phyloP scores from a whole-genome alignment of 2,888 invertebrate species.

The Pseudanteris insignis region DNA sequence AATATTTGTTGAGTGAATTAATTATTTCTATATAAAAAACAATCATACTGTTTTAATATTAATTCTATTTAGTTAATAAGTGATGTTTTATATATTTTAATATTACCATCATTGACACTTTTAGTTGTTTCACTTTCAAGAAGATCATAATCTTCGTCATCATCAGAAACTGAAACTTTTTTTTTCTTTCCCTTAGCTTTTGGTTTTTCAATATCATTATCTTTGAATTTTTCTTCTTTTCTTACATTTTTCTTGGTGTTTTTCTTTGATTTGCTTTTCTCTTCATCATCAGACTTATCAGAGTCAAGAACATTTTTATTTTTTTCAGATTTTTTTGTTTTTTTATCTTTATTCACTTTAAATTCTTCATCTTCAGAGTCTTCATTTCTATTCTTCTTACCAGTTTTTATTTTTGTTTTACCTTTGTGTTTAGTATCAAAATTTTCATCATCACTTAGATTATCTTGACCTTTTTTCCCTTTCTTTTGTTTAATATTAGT shows the following conservation, averaged over 20 bases:
- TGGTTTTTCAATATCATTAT: constrained; percentile 68
- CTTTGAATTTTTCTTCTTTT: constrained; percentile 60
- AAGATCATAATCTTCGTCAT: constrained; percentile 44
- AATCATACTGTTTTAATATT: no score
- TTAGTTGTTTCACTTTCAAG: constrained; percentile 35
- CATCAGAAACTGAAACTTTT: constrained; percentile 43
- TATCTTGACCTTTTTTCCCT: constrained; percentile 50
- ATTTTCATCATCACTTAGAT: constrained; percentile 47
- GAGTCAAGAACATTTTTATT: constrained; percentile 61
- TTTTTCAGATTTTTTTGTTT: constrained; percentile 63
- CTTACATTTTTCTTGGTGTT: constrained; percentile 47
- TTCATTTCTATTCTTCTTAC: constrained; percentile 50
- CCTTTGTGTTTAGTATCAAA: constrained; percentile 61
- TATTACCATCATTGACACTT: constrained; percentile 26
- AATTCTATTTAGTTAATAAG: no score
- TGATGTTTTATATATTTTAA: not conserved
- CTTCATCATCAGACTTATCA: constrained; percentile 59
- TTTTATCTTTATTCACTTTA: constrained; percentile 51
- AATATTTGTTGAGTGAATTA: no score
- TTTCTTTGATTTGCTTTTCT: constrained; percentile 44
- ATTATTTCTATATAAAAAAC: not conserved
- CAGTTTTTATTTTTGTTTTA: constrained; percentile 60
- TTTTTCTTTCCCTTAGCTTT: constrained; percentile 53
- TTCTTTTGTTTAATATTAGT: constrained; percentile 58
- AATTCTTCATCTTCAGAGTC: constrained; percentile 52